Base-by-base conservation (phyloP, 2,113 vertebrate genomes). In the Cebidichthys violaceus region DNA sequence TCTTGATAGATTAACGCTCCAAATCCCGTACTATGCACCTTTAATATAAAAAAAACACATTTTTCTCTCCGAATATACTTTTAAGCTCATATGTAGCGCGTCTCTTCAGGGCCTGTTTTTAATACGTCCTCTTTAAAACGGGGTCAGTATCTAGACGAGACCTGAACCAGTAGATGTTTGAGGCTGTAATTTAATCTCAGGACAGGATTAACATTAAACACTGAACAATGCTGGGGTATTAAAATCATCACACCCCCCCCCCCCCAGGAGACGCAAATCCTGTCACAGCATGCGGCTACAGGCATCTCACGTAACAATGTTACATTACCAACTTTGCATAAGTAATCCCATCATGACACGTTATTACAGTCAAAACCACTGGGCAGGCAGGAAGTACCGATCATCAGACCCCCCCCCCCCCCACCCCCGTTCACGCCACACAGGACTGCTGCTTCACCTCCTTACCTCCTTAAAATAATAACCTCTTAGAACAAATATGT, bases 311-410 rank as follows among this genome's bases (percentile, higher is more conserved):
- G 1, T 55, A 72, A 77, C 31, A 37, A 41, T 66, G 73, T 75
- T 64, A 45, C 72, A 47, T 67, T 39, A 50, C 64, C 27, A n/a
- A 67, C 50, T 50, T 35, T 73, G 54, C 35, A 52, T 72, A 20
- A 84, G 39, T 81, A 84, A 81, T 77, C 57, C 64, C 31, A 60
- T 81, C 77, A 45, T 13, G 22, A 52, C 29, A 52, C 5, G 41
- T 18, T 35, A 57, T 45, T 52, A 64, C 27, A 73, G 59, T 33
- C 18, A n/a, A 0, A 35, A 82, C 31, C 55, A 43, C 1, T 6
- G 41, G 41, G n/a, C 17, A 13, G 41, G 33, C 43, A 41, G 24
- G 9, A 62, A 43, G 35, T 0, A 55, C 15, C 70, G 43, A 3
- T 57, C 70, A 37, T 3, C 24, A 52, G 50, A 18, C 27, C 22